Conservation (phyloP, 2,113 vertebrate genomes). For the Cinclus cinclus region DNA sequence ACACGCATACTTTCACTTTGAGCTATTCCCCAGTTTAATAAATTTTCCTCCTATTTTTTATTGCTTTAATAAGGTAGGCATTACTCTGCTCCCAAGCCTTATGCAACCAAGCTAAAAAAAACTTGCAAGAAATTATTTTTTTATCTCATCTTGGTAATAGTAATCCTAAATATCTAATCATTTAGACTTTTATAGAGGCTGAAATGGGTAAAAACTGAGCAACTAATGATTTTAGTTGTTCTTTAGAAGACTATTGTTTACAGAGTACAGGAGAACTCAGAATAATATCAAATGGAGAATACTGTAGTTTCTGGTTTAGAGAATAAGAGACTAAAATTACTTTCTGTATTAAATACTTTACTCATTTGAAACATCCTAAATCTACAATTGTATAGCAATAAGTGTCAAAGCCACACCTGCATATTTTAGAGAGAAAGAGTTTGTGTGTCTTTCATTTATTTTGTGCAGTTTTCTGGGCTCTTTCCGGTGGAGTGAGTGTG, state of each 20-base stretch:
- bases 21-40: background rate
- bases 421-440: background rate
- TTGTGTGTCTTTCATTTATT: background rate
- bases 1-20: background rate
- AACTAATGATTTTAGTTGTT: background rate
- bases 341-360: background rate
- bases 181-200: background rate
- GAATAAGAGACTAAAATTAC: background rate
- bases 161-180: background rate
- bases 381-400: background rate
- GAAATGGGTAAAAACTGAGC: background rate
- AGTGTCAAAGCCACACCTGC: background rate
- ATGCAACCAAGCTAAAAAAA: background rate
- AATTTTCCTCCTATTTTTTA: background rate
- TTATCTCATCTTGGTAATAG: background rate
- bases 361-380: background rate
- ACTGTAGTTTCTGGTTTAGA: background rate
- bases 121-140: background rate
- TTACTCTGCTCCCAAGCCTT: background rate
- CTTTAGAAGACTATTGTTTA: background rate
- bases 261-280: background rate
- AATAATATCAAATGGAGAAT: background rate
- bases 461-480: background rate
- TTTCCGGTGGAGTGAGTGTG: background rate
- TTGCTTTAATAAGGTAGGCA: background rate